These are phyloP conservation scores for Etheostoma nigrum DNA, from an alignment of 2,797 vertebrate species.

Conservation along the genomic window DNA sequence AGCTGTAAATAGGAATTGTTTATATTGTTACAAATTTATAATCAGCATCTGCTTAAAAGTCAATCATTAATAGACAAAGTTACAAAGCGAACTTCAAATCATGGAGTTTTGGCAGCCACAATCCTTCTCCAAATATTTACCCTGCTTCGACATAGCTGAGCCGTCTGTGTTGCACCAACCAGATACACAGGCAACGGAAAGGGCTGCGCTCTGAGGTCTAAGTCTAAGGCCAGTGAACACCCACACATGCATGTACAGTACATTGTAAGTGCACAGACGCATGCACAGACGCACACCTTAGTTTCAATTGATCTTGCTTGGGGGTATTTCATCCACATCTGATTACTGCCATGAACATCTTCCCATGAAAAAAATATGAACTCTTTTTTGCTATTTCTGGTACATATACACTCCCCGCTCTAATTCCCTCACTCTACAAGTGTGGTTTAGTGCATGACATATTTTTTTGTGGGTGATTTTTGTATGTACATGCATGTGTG, in stretches of 20 bases:
- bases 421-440: slow-evolving; percentile 27
- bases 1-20: slow-evolving; percentile 20
- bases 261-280: slow-evolving; percentile 3
- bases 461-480: slow-evolving; percentile 23
- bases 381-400: slow-evolving; percentile 39
- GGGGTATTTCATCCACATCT: slow-evolving; percentile 45
- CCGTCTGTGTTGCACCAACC: slow-evolving; percentile 65
- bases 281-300: slow-evolving; percentile 13
- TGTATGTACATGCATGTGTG: slow-evolving; percentile 26
- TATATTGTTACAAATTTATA: slow-evolving; percentile 19
- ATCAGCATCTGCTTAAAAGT: slow-evolving; percentile 37
- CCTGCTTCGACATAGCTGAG: slow-evolving; percentile 70
- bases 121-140: slow-evolving; percentile 83
- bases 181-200: slow-evolving; percentile 63
- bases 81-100: slow-evolving; percentile 68
- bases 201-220: slow-evolving; percentile 46
- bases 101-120: slow-evolving; percentile 66
- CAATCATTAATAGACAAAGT: slow-evolving; percentile 69
- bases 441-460: slow-evolving; percentile 25
- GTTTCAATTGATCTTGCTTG: slow-evolving; percentile 44
- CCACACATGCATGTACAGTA: slow-evolving; percentile 1
- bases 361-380: slow-evolving; percentile 47
- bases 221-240: slow-evolving; percentile 41
- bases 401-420: slow-evolving; percentile 21
- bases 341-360: slow-evolving; percentile 35